A percentile compares a stretch with the other conserved stretches of the same genome.
Evolutionary conservation across 2,888 invertebrate species (phyloP).

Genomic region (Leptopterna dolabrata): DNA sequence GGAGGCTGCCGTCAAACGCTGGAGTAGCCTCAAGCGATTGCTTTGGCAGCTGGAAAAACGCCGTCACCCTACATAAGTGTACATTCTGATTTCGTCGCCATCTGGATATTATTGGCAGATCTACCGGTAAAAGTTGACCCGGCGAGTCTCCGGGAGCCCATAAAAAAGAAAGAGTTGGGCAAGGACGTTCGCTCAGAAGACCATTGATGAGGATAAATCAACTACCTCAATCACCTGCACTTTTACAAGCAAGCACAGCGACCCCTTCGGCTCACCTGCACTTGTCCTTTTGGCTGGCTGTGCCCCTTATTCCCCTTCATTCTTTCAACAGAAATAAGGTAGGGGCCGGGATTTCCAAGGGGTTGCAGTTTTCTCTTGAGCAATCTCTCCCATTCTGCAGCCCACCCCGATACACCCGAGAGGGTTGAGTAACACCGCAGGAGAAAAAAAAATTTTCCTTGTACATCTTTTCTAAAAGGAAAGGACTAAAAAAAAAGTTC

Average conservation of each 20-base stretch:
- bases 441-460: constrained; percentile 4
- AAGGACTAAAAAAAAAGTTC: neutral
- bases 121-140: neutral
- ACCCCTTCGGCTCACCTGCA: constrained; percentile 6
- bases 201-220: constrained; percentile 21
- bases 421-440: constrained; percentile 13
- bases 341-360: neutral
- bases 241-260: neutral
- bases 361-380: constrained; percentile 12
- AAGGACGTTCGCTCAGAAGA: neutral
- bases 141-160: neutral
- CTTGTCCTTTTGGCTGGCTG: neutral
- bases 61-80: neutral
- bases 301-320: neutral
- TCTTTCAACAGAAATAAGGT: neutral
- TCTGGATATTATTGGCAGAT: neutral
- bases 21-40: neutral
- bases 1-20: too few species aligned
- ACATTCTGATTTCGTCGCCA: neutral
- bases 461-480: neutral
- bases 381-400: constrained; percentile 9
- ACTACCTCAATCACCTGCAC: constrained; percentile 13
- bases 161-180: constrained; percentile 12
- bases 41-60: neutral
- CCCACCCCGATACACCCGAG: neutral